A percentile compares a stretch with the other conserved stretches of the same genome.
These are phyloP conservation scores for Characodon lateralis DNA, from an alignment of 2,797 vertebrate genomes.

Conservation along the genomic window DNA sequence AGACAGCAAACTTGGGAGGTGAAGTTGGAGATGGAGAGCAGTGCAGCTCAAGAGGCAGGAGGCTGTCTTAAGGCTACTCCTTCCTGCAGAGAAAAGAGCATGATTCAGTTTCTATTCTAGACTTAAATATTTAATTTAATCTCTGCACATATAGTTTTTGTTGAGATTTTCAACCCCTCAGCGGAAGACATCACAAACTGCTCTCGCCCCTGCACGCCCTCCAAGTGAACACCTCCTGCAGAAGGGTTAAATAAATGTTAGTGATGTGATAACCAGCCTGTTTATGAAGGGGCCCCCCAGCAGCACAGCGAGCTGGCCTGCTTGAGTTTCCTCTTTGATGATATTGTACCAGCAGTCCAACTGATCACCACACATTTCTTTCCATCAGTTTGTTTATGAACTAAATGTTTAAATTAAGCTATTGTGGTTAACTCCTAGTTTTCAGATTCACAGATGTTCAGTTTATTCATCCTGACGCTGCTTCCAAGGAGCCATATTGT, in stretches of 20 bases:
- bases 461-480: background rate
- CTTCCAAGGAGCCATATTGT: background rate
- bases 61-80: constrained; percentile 31
- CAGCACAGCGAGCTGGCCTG: constrained; percentile 75
- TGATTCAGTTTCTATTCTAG: background rate
- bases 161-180: constrained; percentile 81
- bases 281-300: constrained; percentile 87
- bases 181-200: constrained; percentile 77
- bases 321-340: constrained; percentile 76
- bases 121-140: constrained; percentile 12
- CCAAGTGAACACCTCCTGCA: constrained; percentile 82
- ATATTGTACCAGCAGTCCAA: constrained; percentile 61
- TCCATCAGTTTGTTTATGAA: constrained; percentile 11
- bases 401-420: background rate
- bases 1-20: constrained; percentile 55
- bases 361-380: constrained; percentile 23
- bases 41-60: constrained; percentile 40
- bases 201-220: constrained; percentile 62
- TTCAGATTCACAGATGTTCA: background rate
- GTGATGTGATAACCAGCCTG: constrained; percentile 97
- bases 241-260: constrained; percentile 99
- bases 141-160: background rate
- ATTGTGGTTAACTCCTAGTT: background rate
- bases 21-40: constrained; percentile 39
- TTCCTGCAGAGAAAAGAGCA: constrained; percentile 38